A percentile compares a stretch with the other conserved stretches of the same genome.
Evolutionary conservation across 1,140 invertebrate species (phyloP).

Genomic region (Leptinotarsa texana): DNA sequence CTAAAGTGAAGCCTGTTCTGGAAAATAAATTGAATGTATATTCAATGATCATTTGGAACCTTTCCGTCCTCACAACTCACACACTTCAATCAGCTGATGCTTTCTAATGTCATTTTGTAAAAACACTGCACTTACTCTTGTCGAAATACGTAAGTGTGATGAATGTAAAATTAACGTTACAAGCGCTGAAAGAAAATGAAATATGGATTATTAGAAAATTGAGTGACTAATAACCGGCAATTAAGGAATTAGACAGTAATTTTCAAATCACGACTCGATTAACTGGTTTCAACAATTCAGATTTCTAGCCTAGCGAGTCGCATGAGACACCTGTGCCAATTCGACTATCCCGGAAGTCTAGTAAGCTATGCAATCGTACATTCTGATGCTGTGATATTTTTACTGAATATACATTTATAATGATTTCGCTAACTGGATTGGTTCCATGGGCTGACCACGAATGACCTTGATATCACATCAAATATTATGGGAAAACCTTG

Average conservation of each 20-base stretch:
- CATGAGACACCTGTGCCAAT: conserved; percentile 11
- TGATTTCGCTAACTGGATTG: conserved; percentile 18
- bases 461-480: conserved; percentile 1
- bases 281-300: background rate
- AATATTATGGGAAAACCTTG: background rate
- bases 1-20: too few relatives aligned
- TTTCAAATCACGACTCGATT: conserved; percentile 5
- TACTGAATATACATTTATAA: conserved; percentile 3
- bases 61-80: too few relatives aligned
- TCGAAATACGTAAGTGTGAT: background rate
- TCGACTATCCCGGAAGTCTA: conserved; percentile 19
- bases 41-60: too few relatives aligned
- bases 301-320: background rate
- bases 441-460: background rate
- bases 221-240: background rate
- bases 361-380: conserved; percentile 6
- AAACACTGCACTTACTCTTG: background rate
- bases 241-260: conserved; percentile 1
- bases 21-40: too few relatives aligned
- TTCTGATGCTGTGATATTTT: conserved; percentile 1
- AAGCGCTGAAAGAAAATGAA: conserved; percentile 1
- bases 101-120: too few relatives aligned
- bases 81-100: too few relatives aligned
- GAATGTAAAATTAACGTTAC: background rate
- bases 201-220: background rate